Conservation (phyloP, 2,113 vertebrate species). For the Marcusenius ussheri region DNA sequence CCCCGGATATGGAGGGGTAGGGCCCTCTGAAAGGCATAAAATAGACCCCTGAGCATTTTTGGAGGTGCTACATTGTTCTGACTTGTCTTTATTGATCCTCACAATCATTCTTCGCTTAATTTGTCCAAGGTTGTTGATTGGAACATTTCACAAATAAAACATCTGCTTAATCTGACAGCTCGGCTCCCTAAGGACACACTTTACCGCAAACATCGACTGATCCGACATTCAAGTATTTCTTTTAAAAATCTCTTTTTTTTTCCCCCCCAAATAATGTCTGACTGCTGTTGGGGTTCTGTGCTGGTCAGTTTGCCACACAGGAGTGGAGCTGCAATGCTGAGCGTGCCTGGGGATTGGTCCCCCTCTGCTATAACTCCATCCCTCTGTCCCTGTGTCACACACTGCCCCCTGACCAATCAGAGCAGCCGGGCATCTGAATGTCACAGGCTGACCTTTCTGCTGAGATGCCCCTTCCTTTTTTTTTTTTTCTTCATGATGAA, state of each 20-base stretch:
- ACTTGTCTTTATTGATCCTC: background rate
- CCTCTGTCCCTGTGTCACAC: background rate
- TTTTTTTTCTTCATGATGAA: background rate
- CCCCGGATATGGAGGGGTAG: background rate
- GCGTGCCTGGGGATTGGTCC: background rate
- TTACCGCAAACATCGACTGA: background rate
- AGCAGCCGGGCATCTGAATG: background rate
- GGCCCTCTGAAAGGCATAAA: background rate
- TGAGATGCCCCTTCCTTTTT: background rate
- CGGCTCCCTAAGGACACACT: background rate
- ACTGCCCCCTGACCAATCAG: background rate
- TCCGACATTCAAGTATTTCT: background rate
- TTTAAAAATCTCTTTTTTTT: background rate
- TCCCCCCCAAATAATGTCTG: background rate
- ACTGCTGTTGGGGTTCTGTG: background rate
- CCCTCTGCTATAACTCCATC: background rate
- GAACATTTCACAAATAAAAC: background rate
- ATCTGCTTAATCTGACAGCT: background rate
- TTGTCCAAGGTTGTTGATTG: background rate
- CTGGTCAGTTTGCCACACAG: background rate
- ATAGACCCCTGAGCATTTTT: background rate
- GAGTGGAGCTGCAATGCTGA: background rate
- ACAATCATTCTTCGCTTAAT: background rate
- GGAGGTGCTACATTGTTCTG: background rate
- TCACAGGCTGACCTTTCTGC: conserved; percentile 14